Evolutionary conservation across 2,113 vertebrate species (phyloP), one percentile per base, ranked within the genome.

Genomic region (Turnix velox): DNA sequence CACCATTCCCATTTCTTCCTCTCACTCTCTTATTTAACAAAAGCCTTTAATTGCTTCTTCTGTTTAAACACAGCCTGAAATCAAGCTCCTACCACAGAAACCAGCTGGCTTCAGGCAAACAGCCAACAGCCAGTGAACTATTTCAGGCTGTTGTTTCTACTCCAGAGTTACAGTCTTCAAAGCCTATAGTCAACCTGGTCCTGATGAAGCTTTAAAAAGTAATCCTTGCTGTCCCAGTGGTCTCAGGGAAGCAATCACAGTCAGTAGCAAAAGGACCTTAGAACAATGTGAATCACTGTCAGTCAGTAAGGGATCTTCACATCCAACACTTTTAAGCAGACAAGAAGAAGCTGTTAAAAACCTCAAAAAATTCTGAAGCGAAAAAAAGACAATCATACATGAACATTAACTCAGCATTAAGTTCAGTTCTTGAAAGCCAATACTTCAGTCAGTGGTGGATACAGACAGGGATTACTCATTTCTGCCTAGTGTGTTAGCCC

Each of bases 51-150:
- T 14, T 94, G 58, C 33, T 92, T 82, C 74, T 42, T 20, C 27
- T 76, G 46, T 68, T 24, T n/a, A 76, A 87, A 58, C 10, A 31
- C 75, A 82, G 54, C 39, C 78, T 85, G 49, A 78, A 94, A 94
- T 45, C 68, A 37, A 92, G 54, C 54, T 89, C 82, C 73, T 63
- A 67, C 81, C 84, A 90, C 1, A 71, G 77, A 88, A 88, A 83
- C 24, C 68, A 88, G 84, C 83, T 68, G 65, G 33, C 45, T 75
- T 94, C 37, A 78, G 84, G 73, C 77, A 45, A 93, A 71, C 57
- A 88, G 86, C 77, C 92, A 93, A 80, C 25, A 69, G 71, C 6
- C 42, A 77, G 55, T 42, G 59, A 96, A 88, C 66, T 89, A 91
- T 39, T 95, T 90, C 77, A 88, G 88, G 58, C 74, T 69, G 40